Conservation (phyloP, 2,797 vertebrate species). For the Microchirus variegatus region DNA sequence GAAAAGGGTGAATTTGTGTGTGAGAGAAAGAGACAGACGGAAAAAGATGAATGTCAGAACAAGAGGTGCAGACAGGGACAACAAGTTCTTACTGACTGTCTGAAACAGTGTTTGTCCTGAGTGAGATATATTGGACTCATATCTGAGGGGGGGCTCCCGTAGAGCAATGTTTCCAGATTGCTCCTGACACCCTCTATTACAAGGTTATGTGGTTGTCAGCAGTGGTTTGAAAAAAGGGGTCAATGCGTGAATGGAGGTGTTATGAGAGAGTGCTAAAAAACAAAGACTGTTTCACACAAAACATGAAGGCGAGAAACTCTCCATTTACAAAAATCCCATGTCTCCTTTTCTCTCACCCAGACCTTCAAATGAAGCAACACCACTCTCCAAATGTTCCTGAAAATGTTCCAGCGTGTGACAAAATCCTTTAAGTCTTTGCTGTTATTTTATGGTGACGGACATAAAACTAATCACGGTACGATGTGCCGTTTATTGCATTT, state of each 20-base stretch:
- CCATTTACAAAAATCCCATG: conserved; percentile 53
- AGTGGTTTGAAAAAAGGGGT: conserved; percentile 61
- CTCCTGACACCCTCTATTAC: conserved; percentile 59
- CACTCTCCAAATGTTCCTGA: conserved; percentile 39
- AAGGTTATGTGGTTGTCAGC: conserved; percentile 63
- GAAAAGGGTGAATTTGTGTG: conserved; percentile 4
- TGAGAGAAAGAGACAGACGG: conserved; percentile 7
- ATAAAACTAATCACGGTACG: conserved; percentile 54
- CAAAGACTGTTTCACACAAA: conserved; percentile 59
- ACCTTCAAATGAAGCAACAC: conserved; percentile 33
- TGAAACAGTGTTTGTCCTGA: conserved; percentile 29
- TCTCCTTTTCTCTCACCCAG: conserved; percentile 36
- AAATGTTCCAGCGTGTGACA: conserved; percentile 38
- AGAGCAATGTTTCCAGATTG: conserved; percentile 52
- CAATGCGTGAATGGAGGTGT: conserved; percentile 62
- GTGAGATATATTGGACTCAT: conserved; percentile 26
- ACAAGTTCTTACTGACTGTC: conserved; percentile 18
- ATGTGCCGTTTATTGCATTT: conserved; percentile 61
- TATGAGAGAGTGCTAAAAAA: conserved; percentile 54
- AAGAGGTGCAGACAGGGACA: conserved; percentile 27
- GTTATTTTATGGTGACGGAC: conserved; percentile 47
- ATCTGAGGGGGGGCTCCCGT: conserved; percentile 37
- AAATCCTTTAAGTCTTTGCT: conserved; percentile 38
- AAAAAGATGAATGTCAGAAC: not conserved
- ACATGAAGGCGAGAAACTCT: conserved; percentile 57